Evolutionary conservation across 2,888 invertebrate species (phyloP).

Genomic region (Napeogenes sylphis): DNA sequence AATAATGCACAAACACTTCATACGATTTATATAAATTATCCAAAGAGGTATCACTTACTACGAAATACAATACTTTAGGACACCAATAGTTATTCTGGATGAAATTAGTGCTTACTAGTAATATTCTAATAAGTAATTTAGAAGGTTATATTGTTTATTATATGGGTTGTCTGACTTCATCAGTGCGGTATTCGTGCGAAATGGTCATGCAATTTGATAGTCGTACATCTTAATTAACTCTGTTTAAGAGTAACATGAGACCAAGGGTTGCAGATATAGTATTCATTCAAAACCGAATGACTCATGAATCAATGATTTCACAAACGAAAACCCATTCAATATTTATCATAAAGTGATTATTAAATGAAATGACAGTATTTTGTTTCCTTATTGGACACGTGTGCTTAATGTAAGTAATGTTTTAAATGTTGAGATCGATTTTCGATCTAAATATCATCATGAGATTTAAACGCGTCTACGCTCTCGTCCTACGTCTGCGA

Average conservation of each 20-base stretch:
- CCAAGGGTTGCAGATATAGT: constrained; percentile 24
- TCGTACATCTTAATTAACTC: constrained; percentile 46
- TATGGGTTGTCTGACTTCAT: constrained; percentile 53
- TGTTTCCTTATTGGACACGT: too few species aligned
- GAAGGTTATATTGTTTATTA: constrained; percentile 33
- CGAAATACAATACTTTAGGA: background rate
- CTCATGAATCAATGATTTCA: background rate
- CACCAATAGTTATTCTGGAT: background rate
- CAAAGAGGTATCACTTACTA: too few species aligned
- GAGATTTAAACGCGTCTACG: too few species aligned
- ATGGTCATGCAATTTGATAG: constrained; percentile 47
- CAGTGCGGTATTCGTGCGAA: constrained; percentile 37
- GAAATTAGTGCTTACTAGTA: background rate
- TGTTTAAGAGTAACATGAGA: constrained; percentile 29
- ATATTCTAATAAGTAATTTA: constrained; percentile 17
- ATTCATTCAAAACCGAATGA: constrained; percentile 5
- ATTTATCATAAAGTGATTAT: too few species aligned
- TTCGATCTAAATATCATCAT: too few species aligned
- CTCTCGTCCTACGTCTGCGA: too few species aligned
- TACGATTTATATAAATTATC: too few species aligned
- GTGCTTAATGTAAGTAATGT: too few species aligned
- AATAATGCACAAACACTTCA: too few species aligned
- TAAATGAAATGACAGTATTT: too few species aligned
- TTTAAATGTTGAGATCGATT: too few species aligned
- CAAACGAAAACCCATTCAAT: too few species aligned